phyloP scores from a whole-genome alignment of 2,113 vertebrate species.

The Corvus hawaiiensis region DNA sequence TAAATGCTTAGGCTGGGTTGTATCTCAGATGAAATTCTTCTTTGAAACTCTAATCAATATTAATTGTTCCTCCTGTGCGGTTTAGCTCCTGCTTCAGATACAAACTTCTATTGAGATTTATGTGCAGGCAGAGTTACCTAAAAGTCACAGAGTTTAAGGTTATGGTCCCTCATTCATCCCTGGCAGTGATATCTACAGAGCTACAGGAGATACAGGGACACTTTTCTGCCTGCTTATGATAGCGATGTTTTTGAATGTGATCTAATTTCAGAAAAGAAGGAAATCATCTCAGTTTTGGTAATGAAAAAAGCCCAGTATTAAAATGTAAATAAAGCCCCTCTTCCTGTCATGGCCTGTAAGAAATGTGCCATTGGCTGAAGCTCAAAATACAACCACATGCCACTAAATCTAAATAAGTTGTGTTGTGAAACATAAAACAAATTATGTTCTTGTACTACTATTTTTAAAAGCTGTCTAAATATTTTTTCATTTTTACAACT shows the following conservation, averaged over 20 bases:
- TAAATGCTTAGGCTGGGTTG: background rate
- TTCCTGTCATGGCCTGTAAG: background rate
- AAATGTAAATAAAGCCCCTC: background rate
- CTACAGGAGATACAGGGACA: background rate
- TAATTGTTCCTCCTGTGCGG: background rate
- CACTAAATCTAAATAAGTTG: background rate
- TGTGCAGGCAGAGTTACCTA: background rate
- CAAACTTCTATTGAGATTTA: background rate
- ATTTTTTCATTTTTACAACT: constrained; percentile 21
- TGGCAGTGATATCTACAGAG: background rate
- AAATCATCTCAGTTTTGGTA: background rate
- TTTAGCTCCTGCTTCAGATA: background rate
- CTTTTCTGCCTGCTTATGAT: background rate
- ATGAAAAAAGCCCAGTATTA: background rate
- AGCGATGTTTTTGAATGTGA: background rate
- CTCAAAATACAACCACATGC: background rate
- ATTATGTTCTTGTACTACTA: background rate
- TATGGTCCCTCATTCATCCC: background rate
- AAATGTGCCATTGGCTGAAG: background rate
- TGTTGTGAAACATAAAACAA: background rate
- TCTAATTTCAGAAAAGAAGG: background rate
- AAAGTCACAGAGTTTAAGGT: background rate
- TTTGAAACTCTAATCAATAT: background rate
- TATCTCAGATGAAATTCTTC: background rate
- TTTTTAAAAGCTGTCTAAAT: constrained; percentile 49